Conservation (phyloP, 2,113 vertebrate genomes). For the Neogale vison region DNA sequence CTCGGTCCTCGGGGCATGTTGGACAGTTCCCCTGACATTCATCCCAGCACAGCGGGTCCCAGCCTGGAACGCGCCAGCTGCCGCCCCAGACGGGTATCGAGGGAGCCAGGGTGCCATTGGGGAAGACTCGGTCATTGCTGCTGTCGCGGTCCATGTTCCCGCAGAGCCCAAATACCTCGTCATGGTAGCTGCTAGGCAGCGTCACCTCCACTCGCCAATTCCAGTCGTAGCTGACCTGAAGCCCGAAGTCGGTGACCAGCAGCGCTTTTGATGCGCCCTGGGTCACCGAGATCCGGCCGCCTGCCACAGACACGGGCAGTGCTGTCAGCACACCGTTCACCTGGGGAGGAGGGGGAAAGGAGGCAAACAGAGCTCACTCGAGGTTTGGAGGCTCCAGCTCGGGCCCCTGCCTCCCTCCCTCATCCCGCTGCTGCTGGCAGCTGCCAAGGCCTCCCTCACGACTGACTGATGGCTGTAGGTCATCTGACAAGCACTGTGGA, state of each 20-base stretch:
- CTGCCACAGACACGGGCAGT: conserved; percentile 75
- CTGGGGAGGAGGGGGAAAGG: conserved; percentile 47
- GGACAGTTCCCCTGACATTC: conserved; percentile 83
- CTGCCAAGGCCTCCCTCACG: neutral
- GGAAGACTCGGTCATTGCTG: conserved; percentile 70
- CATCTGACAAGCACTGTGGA: neutral
- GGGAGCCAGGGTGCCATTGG: neutral
- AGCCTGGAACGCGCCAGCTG: conserved; percentile 81
- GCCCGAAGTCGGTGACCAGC: conserved; percentile 82
- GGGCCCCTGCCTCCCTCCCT: neutral
- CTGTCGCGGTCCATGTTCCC: conserved; percentile 85
- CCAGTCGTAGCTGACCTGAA: conserved; percentile 87
- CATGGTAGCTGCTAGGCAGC: conserved; percentile 85
- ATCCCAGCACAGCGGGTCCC: conserved; percentile 85
- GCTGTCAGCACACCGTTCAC: conserved; percentile 67
- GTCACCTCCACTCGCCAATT: conserved; percentile 77
- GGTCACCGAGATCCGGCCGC: conserved; percentile 56
- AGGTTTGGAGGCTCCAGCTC: neutral
- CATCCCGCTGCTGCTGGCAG: neutral
- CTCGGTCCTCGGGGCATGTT: conserved; percentile 72
- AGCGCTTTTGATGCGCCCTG: conserved; percentile 71
- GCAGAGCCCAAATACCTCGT: conserved; percentile 82
- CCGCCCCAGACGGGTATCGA: conserved; percentile 80
- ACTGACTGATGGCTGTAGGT: rapidly evolving
- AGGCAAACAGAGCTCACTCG: neutral